Evolutionary conservation across 2,888 invertebrate species (phyloP), one percentile per base, ranked within the genome.

Genomic region (Julus scandinavius): DNA sequence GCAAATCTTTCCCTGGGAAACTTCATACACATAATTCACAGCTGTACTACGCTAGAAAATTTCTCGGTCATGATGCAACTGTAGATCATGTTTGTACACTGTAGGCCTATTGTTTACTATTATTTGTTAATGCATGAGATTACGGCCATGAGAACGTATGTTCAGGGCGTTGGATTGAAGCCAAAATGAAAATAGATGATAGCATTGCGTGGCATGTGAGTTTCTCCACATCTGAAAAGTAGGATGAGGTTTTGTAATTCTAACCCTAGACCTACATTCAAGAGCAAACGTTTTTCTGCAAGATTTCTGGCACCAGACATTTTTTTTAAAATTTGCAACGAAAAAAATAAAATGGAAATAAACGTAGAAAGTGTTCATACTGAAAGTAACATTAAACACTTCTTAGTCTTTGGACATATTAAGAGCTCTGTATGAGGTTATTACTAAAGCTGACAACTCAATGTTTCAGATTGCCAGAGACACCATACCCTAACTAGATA

Each of bases 131-230:
- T 20, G 63, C 9, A 80, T 3, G 54, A 54, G 54, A 54, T 54
- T 54, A 54, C 54, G 54, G 54, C 54, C 54, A 17, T 80, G 80
- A 13, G 80, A 80, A 80, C 38, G 20, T 7, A 13, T 2, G 72
- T 72, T 72, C 29, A 29, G 29, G 2, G 38, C 0, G 13, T 38
- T 80, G 80, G 80, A 80, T 15, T 80, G 15, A 80, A 80, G 80
- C 80, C 80, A 80, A 80, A 80, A 80, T 80, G 38, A 38, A 80
- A 80, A 80, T 80, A 80, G 80, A 80, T 38, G 38, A 11, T 38
- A 38, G 38, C 80, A 80, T 40, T 80, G 80, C 80, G 29, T 80
- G 29, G 80, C 38, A 54, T 17, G 2, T 40, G 38, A 2, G 80
- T 80, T 80, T 80, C 11, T 38, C 80, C 3, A 29, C 9, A 80